Evolutionary conservation across 2,888 invertebrate species (phyloP).

Genomic region (Anagyrus pseudococci): DNA sequence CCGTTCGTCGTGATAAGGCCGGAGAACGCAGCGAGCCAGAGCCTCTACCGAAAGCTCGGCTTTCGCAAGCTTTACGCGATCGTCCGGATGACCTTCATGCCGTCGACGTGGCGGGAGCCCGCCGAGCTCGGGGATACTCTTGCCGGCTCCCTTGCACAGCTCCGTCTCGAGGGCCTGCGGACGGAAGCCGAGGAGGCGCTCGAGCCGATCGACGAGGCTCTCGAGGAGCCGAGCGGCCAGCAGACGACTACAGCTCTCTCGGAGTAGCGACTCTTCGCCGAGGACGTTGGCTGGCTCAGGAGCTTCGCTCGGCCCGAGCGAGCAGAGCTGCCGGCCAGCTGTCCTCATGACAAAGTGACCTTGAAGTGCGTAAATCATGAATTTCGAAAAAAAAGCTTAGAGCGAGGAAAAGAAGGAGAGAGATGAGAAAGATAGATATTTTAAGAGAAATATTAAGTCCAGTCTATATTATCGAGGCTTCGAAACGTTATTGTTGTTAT

Average conservation of each 20-base stretch:
- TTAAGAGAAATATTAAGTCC: too few species aligned
- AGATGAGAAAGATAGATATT: too few species aligned
- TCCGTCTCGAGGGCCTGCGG: conserved; percentile 39
- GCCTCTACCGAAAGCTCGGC: conserved; percentile 82
- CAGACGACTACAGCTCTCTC: too few species aligned
- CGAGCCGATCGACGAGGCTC: conserved; percentile 39
- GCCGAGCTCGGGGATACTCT: conserved; percentile 49
- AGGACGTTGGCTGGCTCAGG: background rate
- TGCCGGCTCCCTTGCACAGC: conserved; percentile 48
- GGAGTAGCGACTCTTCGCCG: too few species aligned
- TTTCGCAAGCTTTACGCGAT: conserved; percentile 76
- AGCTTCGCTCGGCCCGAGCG: background rate
- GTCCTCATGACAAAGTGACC: too few species aligned
- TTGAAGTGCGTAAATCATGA: too few species aligned
- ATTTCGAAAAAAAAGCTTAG: too few species aligned
- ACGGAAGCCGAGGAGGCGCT: conserved; percentile 34
- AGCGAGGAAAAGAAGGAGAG: too few species aligned
- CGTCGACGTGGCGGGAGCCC: conserved; percentile 58
- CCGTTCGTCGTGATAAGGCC: conserved; percentile 88
- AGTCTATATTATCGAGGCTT: too few species aligned
- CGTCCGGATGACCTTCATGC: conserved; percentile 66
- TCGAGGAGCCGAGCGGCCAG: conserved; percentile 35
- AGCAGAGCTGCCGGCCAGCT: too few species aligned
- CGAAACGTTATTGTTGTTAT: too few species aligned
- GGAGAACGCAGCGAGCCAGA: conserved; percentile 85